Conservation (phyloP, 2,113 vertebrate genomes). For the Engystomops pustulosus region DNA sequence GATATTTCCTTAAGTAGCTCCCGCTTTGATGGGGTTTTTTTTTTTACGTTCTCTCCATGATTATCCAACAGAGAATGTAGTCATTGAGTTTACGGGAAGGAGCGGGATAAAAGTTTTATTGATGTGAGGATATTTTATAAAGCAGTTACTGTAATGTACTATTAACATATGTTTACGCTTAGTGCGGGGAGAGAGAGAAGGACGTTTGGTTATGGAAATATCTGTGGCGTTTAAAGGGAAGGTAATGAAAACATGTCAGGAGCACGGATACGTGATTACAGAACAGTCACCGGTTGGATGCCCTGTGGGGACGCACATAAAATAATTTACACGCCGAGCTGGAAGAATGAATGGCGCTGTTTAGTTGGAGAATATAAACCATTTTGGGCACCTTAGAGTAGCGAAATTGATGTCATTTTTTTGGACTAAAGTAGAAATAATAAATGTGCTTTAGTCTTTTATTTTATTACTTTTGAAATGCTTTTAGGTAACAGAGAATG, state of each 20-base stretch:
- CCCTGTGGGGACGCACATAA: not conserved
- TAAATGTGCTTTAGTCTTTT: not conserved
- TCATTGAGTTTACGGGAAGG: constrained; percentile 58
- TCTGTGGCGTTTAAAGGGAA: constrained; percentile 32
- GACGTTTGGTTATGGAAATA: constrained; percentile 49
- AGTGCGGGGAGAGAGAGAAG: constrained; percentile 38
- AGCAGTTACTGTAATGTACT: constrained; percentile 52
- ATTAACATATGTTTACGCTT: constrained; percentile 58
- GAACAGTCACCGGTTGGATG: not conserved
- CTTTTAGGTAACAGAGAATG: too few species aligned
- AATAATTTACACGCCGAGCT: not conserved
- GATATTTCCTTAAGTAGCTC: constrained; percentile 39
- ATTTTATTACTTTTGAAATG: too few species aligned
- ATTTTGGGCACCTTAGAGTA: not conserved
- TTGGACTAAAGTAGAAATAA: not conserved
- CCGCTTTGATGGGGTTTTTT: constrained; percentile 27
- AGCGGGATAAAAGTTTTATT: constrained; percentile 56
- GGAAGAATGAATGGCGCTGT: not conserved
- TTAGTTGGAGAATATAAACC: not conserved
- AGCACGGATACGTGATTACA: not conserved
- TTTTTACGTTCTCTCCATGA: constrained; percentile 22
- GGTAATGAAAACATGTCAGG: constrained; percentile 39
- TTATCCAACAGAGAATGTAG: constrained; percentile 54
- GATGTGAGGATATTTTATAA: constrained; percentile 53
- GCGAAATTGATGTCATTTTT: not conserved